A percentile compares a stretch with the other conserved stretches of the same genome.
phyloP scores from a whole-genome alignment of 2,797 vertebrate genomes.

The Selene dorsalis region DNA sequence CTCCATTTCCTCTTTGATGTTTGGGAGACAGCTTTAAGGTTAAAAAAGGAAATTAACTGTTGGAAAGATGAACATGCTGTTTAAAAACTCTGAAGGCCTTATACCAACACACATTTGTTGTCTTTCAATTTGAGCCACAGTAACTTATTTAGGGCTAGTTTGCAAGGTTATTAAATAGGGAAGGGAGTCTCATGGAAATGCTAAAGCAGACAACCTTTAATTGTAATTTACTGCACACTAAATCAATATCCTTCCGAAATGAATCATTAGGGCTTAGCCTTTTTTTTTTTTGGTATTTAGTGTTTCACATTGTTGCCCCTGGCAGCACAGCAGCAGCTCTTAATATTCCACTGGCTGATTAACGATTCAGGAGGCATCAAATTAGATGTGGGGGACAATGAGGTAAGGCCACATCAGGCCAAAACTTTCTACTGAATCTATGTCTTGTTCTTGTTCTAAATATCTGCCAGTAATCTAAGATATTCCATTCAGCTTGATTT shows the following conservation, averaged over 20 bases:
- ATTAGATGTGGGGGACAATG: constrained; percentile 47
- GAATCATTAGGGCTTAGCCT: constrained; percentile 59
- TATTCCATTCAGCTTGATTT: neutral
- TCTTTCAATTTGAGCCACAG: neutral
- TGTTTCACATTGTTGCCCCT: constrained; percentile 63
- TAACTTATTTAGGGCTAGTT: neutral
- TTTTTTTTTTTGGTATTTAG: constrained; percentile 70
- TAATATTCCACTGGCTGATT: constrained; percentile 72
- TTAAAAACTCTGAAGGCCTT: neutral
- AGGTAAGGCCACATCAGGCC: constrained; percentile 51
- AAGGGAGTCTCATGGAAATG: constrained; percentile 18
- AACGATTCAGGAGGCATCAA: constrained; percentile 72
- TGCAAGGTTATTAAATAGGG: constrained; percentile 6
- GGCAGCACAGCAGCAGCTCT: constrained; percentile 68
- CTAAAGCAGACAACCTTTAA: constrained; percentile 33
- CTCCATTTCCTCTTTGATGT: neutral
- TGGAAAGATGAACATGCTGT: neutral
- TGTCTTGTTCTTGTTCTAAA: neutral
- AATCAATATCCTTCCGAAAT: constrained; percentile 64
- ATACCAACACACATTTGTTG: neutral
- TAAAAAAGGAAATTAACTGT: neutral
- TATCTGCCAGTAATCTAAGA: neutral
- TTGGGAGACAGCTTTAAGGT: neutral
- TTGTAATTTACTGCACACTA: constrained; percentile 48
- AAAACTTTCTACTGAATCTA: constrained; percentile 22